These are phyloP conservation scores for Tiphia femorata DNA, from an alignment of 2,888 invertebrate species.

Conservation along the genomic window DNA sequence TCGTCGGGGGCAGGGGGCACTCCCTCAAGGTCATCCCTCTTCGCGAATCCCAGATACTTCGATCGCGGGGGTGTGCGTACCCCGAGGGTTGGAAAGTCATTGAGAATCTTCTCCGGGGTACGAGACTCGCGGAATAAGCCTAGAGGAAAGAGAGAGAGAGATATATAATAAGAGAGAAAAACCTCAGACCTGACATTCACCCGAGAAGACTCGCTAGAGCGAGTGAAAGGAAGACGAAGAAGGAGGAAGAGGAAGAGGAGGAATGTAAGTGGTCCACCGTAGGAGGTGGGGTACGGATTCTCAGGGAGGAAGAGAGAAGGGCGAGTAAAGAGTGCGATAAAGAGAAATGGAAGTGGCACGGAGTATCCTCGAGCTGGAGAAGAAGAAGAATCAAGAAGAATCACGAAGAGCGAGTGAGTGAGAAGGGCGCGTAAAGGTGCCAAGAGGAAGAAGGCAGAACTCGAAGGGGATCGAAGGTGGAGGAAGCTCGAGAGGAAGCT, in stretches of 20 bases:
- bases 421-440: slow-evolving; percentile 5
- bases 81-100: background rate
- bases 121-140: slow-evolving; percentile 22
- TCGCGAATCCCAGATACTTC: background rate
- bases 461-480: slow-evolving; percentile 23
- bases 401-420: slow-evolving; percentile 11
- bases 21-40: background rate
- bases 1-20: background rate
- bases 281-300: background rate
- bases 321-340: slow-evolving; percentile 16
- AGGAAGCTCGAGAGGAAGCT: slow-evolving; percentile 35
- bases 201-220: slow-evolving; percentile 22
- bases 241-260: slow-evolving; percentile 13
- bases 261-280: too few species aligned
- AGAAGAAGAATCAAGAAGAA: slow-evolving; percentile 15
- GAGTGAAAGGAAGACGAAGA: slow-evolving; percentile 19
- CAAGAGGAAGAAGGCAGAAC: background rate
- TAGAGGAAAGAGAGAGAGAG: slow-evolving; percentile 21
- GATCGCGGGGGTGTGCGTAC: background rate
- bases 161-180: too few species aligned
- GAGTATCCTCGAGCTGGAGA: slow-evolving; percentile 3
- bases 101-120: background rate
- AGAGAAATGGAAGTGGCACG: slow-evolving; percentile 13
- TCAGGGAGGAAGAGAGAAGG: background rate
- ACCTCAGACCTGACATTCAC: too few species aligned